These are phyloP conservation scores for Heterodera schachtii DNA, from an alignment of 1,140 invertebrate genomes.

Conservation along the genomic window DNA sequence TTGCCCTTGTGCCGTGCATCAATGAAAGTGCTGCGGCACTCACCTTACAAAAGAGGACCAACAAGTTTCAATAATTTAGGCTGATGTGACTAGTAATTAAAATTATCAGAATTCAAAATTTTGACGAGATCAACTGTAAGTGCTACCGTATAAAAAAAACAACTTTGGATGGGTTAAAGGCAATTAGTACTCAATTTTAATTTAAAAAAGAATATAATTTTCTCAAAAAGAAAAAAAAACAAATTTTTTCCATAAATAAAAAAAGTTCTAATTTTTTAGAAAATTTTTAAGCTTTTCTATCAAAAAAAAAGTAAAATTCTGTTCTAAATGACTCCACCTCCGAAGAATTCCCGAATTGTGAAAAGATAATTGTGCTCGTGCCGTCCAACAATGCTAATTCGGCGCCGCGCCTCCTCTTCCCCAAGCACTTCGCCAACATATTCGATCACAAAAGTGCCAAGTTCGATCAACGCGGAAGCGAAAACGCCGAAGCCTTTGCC, in stretches of 20 bases:
- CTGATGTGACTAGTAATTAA: too few species aligned
- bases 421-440: slow-evolving; percentile 46
- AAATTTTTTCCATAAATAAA: too few species aligned
- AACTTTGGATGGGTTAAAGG: too few species aligned
- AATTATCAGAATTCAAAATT: too few species aligned
- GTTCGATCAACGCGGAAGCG: slow-evolving; percentile 25
- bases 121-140: too few species aligned
- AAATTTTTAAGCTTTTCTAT: too few species aligned
- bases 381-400: slow-evolving; percentile 37
- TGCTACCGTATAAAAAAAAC: too few species aligned
- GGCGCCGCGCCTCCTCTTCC: slow-evolving; percentile 30
- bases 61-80: too few species aligned
- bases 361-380: slow-evolving; percentile 40
- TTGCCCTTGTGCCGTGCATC: slow-evolving; percentile 26
- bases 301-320: neutral
- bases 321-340: slow-evolving; percentile 9
- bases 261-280: too few species aligned
- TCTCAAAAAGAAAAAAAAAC: too few species aligned
- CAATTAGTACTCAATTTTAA: too few species aligned
- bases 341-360: slow-evolving; percentile 37
- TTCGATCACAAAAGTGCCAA: slow-evolving; percentile 45
- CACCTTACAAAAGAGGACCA: neutral
- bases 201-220: too few species aligned
- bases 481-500: slow-evolving; percentile 43
- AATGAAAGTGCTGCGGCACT: slow-evolving; percentile 29